Evolutionary conservation across 1,140 invertebrate species (phyloP).

Genomic region (Bathynomus jamesi): DNA sequence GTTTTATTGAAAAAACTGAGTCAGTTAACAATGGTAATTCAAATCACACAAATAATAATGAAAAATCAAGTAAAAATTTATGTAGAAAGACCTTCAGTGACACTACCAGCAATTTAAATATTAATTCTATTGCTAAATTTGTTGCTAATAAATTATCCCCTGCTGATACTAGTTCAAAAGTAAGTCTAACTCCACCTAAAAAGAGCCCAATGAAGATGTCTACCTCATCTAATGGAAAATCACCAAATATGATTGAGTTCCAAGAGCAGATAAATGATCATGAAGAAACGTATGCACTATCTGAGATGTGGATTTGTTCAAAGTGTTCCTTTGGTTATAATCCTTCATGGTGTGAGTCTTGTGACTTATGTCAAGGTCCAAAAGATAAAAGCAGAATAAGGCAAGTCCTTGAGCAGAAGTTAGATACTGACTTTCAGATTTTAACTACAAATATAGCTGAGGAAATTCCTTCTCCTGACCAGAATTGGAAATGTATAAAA

Average conservation of each 20-base stretch:
- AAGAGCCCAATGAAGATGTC: constrained; percentile 9
- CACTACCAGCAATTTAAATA: constrained; percentile 17
- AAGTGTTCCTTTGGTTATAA: constrained; percentile 83
- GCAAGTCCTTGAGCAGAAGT: constrained; percentile 43
- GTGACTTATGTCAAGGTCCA: constrained; percentile 67
- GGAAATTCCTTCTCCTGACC: constrained; percentile 38
- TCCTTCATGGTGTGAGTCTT: constrained; percentile 62
- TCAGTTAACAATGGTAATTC: constrained; percentile 2
- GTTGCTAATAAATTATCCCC: constrained; percentile 28
- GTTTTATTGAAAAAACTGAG: constrained; percentile 9
- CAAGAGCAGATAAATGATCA: constrained; percentile 44
- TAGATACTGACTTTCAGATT: constrained; percentile 49
- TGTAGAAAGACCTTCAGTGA: constrained; percentile 18
- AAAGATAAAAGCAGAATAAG: constrained; percentile 42
- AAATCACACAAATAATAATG: no score
- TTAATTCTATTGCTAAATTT: constrained; percentile 26
- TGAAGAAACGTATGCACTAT: constrained; percentile 44
- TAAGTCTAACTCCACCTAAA: neutral
- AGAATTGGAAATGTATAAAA: constrained; percentile 75
- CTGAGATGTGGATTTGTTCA: constrained; percentile 74
- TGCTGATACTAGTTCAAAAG: constrained; percentile 11
- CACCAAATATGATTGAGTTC: constrained; percentile 13
- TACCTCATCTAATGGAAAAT: constrained; percentile 4
- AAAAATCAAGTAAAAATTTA: constrained; percentile 9
- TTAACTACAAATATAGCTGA: constrained; percentile 41